Evolutionary conservation across 2,113 vertebrate genomes (phyloP).

Genomic region (Petrocephalus microphthalmus): DNA sequence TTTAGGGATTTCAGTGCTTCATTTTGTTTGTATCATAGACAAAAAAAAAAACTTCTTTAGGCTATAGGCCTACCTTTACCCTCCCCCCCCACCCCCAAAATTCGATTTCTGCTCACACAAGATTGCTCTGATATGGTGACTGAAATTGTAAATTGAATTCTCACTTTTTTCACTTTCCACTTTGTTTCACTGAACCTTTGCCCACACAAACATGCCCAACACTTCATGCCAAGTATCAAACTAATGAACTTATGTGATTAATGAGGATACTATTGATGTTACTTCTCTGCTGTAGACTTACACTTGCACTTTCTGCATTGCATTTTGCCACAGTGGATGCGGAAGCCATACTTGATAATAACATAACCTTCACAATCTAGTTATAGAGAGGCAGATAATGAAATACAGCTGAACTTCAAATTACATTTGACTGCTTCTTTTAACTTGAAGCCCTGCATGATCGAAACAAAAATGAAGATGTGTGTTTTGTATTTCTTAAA

Average conservation of each 20-base stretch:
- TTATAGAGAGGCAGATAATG: not conserved
- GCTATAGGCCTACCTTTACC: not conserved
- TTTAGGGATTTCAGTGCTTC: no score
- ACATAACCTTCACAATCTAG: not conserved
- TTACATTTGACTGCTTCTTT: not conserved
- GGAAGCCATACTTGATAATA: not conserved
- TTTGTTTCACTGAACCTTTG: not conserved
- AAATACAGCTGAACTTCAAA: not conserved
- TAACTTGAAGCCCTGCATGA: not conserved
- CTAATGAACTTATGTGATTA: not conserved
- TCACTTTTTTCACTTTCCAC: not conserved
- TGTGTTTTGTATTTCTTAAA: slow-evolving; percentile 3
- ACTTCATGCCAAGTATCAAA: not conserved
- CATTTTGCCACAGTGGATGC: not conserved
- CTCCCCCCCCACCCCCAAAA: not conserved
- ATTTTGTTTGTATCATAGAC: not conserved
- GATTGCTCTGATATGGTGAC: not conserved
- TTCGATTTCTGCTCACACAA: not conserved
- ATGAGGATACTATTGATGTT: slow-evolving; percentile 11
- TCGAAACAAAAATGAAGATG: not conserved
- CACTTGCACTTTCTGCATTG: not conserved
- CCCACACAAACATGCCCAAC: not conserved
- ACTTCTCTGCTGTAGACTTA: not conserved
- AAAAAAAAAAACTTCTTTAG: not conserved
- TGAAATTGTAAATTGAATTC: slow-evolving; percentile 2